phyloP scores from a whole-genome alignment of 1,140 invertebrate genomes.

The Armadillidium nasatum region DNA sequence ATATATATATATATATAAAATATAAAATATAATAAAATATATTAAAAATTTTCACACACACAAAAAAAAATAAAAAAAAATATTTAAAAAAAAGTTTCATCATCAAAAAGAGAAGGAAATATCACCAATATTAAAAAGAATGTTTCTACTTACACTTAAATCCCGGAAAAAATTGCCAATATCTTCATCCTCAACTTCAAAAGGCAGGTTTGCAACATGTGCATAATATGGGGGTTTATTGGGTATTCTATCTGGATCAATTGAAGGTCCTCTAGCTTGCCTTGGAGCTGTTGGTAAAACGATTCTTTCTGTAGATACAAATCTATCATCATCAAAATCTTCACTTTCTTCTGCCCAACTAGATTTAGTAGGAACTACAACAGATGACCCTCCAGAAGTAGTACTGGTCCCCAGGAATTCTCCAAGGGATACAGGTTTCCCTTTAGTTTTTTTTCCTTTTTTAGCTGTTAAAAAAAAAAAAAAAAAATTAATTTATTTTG shows the following conservation, averaged over 20 bases:
- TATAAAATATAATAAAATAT: too few relatives aligned
- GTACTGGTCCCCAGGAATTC: neutral
- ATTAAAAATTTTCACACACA: too few relatives aligned
- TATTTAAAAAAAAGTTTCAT: too few relatives aligned
- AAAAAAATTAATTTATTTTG: neutral
- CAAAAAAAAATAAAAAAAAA: too few relatives aligned
- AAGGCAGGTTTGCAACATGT: neutral
- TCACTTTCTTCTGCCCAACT: neutral
- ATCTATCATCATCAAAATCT: neutral
- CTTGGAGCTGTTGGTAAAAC: neutral
- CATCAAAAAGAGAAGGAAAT: too few relatives aligned
- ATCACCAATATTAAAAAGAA: too few relatives aligned
- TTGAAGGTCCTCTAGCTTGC: neutral
- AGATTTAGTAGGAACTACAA: neutral
- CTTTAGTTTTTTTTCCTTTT: slow-evolving; percentile 4
- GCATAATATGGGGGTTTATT: neutral
- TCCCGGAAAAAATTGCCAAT: neutral
- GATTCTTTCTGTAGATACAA: neutral
- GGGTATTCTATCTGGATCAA: neutral
- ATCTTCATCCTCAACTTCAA: slow-evolving; percentile 1
- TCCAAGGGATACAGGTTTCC: neutral
- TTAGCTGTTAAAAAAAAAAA: neutral
- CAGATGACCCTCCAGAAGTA: neutral
- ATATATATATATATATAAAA: too few relatives aligned
- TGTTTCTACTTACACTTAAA: neutral